These are phyloP conservation scores for Archocentrus centrarchus DNA, from an alignment of 2,113 vertebrate species.

Conservation along the genomic window DNA sequence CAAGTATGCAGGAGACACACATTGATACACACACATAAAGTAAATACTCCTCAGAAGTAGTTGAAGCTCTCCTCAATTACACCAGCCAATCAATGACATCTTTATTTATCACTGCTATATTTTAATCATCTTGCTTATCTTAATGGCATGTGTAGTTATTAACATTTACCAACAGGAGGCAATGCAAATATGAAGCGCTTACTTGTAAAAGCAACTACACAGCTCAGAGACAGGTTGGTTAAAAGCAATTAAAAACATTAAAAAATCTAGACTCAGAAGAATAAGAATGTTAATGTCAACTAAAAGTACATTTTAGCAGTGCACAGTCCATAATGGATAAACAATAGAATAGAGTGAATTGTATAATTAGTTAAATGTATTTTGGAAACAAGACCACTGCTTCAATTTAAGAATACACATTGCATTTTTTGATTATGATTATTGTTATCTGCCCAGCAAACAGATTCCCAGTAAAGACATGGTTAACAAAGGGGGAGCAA, in stretches of 20 bases:
- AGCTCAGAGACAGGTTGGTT: no score
- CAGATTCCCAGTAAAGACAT: not conserved
- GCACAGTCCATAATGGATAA: no score
- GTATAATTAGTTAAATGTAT: no score
- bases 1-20: constrained; percentile 29
- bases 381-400: no score
- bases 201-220: not conserved
- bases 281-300: no score
- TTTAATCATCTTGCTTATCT: not conserved
- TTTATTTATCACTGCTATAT: constrained; percentile 21
- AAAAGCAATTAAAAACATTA: no score
- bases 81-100: not conserved
- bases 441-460: not conserved
- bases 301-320: no score
- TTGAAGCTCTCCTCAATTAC: not conserved
- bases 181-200: not conserved
- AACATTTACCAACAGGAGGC: not conserved
- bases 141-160: not conserved
- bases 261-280: no score
- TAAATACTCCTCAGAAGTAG: constrained; percentile 12
- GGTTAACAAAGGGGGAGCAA: not conserved
- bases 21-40: not conserved
- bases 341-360: no score
- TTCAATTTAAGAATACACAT: no score
- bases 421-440: no score